Base-by-base conservation (phyloP, 2,797 vertebrate species). In the Parauchenoglanis ngamensis region DNA sequence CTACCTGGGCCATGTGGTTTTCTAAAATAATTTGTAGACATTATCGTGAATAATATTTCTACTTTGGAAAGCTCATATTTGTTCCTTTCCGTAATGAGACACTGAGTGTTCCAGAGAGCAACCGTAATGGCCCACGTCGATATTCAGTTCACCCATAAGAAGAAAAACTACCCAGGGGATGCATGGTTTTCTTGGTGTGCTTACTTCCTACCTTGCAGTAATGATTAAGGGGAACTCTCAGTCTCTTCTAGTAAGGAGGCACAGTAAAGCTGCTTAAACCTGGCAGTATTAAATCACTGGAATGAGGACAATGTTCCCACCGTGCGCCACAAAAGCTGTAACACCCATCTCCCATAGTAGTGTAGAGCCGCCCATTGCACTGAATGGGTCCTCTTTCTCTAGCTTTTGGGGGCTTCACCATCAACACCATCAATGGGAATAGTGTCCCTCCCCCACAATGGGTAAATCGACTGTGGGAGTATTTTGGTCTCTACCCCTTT, bases 261-360 rank as follows among this genome's bases (percentile, higher is more conserved):
- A 87, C 70, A 81, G 87, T 81, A 76, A 72, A 89, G 86, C 77
- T 83, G 89, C 90, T 89, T 89, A 91, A 89, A 90, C 91, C 89
- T 87, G 90, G 89, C 52, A 88, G 92, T 85, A 91, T 94, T 93
- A 92, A 93, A 94, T 49, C 84, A 91, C 65, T 65, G 79, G 91
- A 94, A 94, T 88, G 19, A 90, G 93, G 89, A 95, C 94, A 95
- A 93, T 94, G 93, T 95, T 95, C 95, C 95, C 95, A 95, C 94
- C 92, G 76, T 91, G 91, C 85, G 78, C 92, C 94, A 91, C 94
- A 95, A 94, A 87, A 91, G 93, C 44, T 92, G 94, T 94, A 93
- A 90, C 90, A 94, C 92, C 94, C 93, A 92, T 93, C 94, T 94
- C 93, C 90, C 35, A 92, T 90, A 89, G 90, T 89, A 91, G 91